Evolutionary conservation across 2,113 vertebrate species (phyloP).

Genomic region (Herpetotheres cachinnans): DNA sequence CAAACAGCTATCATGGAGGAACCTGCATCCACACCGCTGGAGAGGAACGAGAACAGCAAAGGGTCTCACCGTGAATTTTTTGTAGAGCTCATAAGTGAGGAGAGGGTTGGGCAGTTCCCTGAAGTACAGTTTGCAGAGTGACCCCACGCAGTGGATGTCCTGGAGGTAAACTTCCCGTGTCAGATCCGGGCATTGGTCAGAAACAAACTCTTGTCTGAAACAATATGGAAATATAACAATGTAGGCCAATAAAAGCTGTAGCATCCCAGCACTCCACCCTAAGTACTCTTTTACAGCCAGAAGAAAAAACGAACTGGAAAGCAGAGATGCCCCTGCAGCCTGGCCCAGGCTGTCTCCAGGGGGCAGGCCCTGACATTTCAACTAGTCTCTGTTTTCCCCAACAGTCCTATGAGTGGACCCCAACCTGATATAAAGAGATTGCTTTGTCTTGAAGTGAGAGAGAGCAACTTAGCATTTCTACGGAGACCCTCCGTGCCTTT

Average conservation of each 20-base stretch:
- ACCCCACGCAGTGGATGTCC: slow-evolving; percentile 99
- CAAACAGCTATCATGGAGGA: neutral
- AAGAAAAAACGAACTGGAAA: neutral
- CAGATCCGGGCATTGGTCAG: slow-evolving; percentile 92
- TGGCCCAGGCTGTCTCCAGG: neutral
- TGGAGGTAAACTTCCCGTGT: slow-evolving; percentile 97
- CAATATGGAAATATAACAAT: slow-evolving; percentile 53
- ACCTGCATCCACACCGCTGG: neutral
- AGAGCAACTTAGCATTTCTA: neutral
- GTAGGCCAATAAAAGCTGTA: neutral
- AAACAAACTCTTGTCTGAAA: slow-evolving; percentile 95
- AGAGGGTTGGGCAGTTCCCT: slow-evolving; percentile 96
- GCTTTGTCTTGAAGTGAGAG: neutral
- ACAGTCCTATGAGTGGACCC: neutral
- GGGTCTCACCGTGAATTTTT: slow-evolving; percentile 93
- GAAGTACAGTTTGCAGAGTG: slow-evolving; percentile 98
- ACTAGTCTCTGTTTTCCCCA: neutral
- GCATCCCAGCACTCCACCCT: neutral
- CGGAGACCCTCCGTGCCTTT: neutral
- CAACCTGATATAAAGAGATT: neutral
- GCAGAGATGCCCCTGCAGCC: neutral
- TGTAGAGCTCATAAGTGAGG: slow-evolving; percentile 96
- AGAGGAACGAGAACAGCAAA: neutral
- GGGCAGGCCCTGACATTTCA: neutral
- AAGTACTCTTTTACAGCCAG: neutral